Conservation (phyloP, 1,140 invertebrate genomes). For the Drosophila takahashii region DNA sequence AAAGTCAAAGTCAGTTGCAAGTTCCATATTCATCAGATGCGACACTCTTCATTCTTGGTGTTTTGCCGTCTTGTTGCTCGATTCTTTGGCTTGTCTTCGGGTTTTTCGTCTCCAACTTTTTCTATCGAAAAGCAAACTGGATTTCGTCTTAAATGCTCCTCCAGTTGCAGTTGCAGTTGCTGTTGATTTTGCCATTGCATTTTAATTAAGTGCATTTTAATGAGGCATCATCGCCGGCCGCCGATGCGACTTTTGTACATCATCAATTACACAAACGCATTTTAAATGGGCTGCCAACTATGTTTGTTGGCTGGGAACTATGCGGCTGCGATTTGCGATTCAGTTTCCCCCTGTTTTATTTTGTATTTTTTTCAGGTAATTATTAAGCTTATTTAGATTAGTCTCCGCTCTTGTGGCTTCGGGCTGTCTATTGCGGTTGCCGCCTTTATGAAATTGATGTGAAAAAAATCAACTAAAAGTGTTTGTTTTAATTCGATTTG, state of each 20-base stretch:
- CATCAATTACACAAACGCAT: slow-evolving; percentile 65
- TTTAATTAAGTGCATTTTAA: slow-evolving; percentile 83
- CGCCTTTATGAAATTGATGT: slow-evolving; percentile 21
- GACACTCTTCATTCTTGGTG: slow-evolving; percentile 77
- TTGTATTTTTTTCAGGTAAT: slow-evolving; percentile 32
- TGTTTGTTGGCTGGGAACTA: slow-evolving; percentile 40
- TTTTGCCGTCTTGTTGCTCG: slow-evolving; percentile 26
- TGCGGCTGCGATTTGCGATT: slow-evolving; percentile 8
- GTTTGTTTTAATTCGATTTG: slow-evolving; percentile 71
- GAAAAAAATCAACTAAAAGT: slow-evolving; percentile 46
- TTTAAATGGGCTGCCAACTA: slow-evolving; percentile 54
- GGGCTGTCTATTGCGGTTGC: slow-evolving; percentile 40
- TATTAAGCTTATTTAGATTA: slow-evolving; percentile 71
- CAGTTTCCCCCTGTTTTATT: slow-evolving; percentile 9
- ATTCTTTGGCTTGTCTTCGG: slow-evolving; percentile 70
- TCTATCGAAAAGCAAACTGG: slow-evolving; percentile 81
- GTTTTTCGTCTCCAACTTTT: slow-evolving; percentile 72
- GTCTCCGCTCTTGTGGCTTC: slow-evolving; percentile 54
- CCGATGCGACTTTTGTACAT: slow-evolving; percentile 53
- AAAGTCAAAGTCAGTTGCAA: slow-evolving; percentile 56
- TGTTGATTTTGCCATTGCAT: slow-evolving; percentile 79
- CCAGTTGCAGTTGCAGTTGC: slow-evolving; percentile 48
- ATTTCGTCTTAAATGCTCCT: slow-evolving; percentile 70
- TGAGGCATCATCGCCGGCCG: slow-evolving; percentile 68
- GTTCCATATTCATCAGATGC: slow-evolving; percentile 82